Evolutionary conservation across 2,797 vertebrate genomes (phyloP).

Genomic region (Halcyon badia): DNA sequence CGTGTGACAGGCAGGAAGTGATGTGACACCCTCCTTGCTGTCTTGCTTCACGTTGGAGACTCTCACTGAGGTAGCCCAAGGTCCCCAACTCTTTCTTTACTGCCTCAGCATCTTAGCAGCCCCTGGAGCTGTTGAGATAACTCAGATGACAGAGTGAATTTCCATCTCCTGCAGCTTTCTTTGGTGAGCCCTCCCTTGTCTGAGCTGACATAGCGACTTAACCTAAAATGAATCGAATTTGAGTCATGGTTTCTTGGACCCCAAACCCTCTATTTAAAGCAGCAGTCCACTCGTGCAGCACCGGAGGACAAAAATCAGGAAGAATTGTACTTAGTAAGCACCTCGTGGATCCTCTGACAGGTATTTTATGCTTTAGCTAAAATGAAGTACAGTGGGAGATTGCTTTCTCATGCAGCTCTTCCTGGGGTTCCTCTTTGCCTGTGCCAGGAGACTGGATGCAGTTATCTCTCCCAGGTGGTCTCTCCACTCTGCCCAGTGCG

Average conservation of each 20-base stretch:
- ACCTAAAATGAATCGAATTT: neutral
- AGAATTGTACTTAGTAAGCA: neutral
- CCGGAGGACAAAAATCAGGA: neutral
- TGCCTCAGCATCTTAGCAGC: neutral
- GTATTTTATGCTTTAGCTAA: neutral
- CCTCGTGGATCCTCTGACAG: neutral
- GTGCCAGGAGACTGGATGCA: neutral
- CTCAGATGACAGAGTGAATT: neutral
- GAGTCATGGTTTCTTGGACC: neutral
- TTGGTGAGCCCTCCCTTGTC: neutral
- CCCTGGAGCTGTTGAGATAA: neutral
- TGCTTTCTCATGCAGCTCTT: neutral
- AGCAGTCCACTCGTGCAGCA: neutral
- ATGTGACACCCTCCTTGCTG: neutral
- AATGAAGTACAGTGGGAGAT: neutral
- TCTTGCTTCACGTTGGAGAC: neutral
- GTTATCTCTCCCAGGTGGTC: neutral
- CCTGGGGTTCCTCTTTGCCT: neutral
- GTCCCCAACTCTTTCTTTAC: neutral
- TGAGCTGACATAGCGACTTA: neutral
- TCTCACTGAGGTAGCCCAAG: accelerated
- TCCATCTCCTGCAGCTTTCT: neutral
- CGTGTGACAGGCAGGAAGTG: neutral
- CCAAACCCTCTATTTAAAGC: neutral
- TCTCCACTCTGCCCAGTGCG: neutral